Base-by-base conservation (phyloP, 2,113 vertebrate genomes). In the Oceanodroma tethys region DNA sequence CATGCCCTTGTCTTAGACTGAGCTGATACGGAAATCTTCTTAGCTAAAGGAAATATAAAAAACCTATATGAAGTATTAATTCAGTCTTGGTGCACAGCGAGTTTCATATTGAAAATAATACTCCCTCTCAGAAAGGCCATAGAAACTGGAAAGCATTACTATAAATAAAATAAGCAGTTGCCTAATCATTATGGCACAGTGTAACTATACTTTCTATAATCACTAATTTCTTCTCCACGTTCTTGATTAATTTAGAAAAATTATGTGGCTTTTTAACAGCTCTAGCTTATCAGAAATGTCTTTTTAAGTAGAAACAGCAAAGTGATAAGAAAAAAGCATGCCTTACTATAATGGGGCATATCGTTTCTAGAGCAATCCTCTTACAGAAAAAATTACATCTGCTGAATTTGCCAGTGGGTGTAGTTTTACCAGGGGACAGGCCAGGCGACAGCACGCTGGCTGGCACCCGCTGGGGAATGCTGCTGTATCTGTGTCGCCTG, bases 391-490 rank as follows among this genome's bases (percentile, higher is more conserved):
- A 42, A 25, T 50, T 23, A 5, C 7, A 23, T 17, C 16, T 30
- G 27, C 32, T 56, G 53, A 32, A 42, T 42, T 86, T 72, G 65
- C 34, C 27, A 30, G 42, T 3, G 66, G 59, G 38, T 1, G 4
- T 38, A 21, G 32, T 70, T 63, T 40, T n/a, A 27, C 32, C 3
- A 4, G 18, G 21, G 16, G 42, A 32, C 30, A 21, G 40, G 47
- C 13, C 26, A 17, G 47, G 55, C 0, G 4, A 16, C 27, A 5
- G 4, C 30, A 2, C 40, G 27, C 18, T 14, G 10, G 2, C 38
- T 22, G 60, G 58, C 29, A 68, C 55, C 23, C 1, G 0, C 20
- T 0, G 5, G 56, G 68, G 45, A 70, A 58, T 0, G 0, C 45
- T 60, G 60, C 70, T 52, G 9, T 26, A 17, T 11, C 30, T 1